These are phyloP conservation scores for Andrena bicolor DNA, from an alignment of 2,888 invertebrate genomes.

Conservation along the genomic window DNA sequence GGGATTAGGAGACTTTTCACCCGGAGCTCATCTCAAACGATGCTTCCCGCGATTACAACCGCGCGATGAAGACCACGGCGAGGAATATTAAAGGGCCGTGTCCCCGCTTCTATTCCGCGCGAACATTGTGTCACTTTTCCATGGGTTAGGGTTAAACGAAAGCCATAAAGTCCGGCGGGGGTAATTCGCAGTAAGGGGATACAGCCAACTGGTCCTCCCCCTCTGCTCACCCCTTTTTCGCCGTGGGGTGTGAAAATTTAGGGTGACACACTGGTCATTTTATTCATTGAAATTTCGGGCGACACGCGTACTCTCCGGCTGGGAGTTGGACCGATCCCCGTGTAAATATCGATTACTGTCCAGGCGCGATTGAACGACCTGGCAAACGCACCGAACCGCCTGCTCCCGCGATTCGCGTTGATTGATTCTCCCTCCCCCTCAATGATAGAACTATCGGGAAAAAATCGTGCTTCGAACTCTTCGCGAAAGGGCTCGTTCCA, in stretches of 20 bases:
- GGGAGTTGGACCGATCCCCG: slow-evolving; percentile 46
- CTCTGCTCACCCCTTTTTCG: neutral
- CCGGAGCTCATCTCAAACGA: slow-evolving; percentile 24
- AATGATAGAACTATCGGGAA: slow-evolving; percentile 31
- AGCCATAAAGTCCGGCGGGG: slow-evolving; percentile 60
- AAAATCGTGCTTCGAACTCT: slow-evolving; percentile 14
- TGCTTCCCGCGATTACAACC: slow-evolving; percentile 51
- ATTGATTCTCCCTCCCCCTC: slow-evolving; percentile 38
- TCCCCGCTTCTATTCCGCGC: slow-evolving; percentile 3
- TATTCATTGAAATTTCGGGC: slow-evolving; percentile 71
- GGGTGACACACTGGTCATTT: slow-evolving; percentile 65
- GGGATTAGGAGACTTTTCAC: slow-evolving; percentile 25
- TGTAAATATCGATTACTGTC: slow-evolving; percentile 60
- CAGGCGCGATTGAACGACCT: slow-evolving; percentile 55
- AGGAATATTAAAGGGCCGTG: slow-evolving; percentile 30
- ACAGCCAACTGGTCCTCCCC: slow-evolving; percentile 20
- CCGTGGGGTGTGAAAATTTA: slow-evolving; percentile 66
- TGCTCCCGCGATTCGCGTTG: slow-evolving; percentile 32
- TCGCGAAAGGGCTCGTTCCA: neutral
- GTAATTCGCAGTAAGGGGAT: slow-evolving; percentile 48
- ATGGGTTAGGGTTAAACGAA: slow-evolving; percentile 66
- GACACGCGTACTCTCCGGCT: slow-evolving; percentile 36
- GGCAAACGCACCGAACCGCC: slow-evolving; percentile 47
- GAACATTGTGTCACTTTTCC: slow-evolving; percentile 30
- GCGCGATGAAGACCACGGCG: slow-evolving; percentile 9